Conservation (phyloP, 2,797 vertebrate genomes). For the Sebastes melanostomus region DNA sequence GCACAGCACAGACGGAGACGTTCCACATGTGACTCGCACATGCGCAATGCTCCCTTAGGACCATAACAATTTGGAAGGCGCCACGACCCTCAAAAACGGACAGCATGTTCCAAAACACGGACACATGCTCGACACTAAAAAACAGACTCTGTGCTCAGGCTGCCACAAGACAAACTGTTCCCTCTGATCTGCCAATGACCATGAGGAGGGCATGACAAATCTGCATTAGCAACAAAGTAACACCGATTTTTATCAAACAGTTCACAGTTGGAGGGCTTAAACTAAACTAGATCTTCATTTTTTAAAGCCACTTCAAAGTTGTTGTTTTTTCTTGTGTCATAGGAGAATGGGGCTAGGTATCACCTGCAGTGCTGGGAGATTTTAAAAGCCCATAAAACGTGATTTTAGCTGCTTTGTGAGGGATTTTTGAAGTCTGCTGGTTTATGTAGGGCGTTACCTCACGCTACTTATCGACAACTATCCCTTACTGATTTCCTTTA, state of each 20-base stretch:
- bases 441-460: background rate
- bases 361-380: background rate
- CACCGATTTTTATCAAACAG: constrained; percentile 3
- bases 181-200: constrained; percentile 9
- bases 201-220: constrained; percentile 7
- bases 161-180: constrained; percentile 17
- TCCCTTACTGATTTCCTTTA: background rate
- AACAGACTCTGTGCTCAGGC: background rate
- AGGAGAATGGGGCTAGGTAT: background rate
- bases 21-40: constrained; percentile 63
- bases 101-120: constrained; percentile 9
- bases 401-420: background rate
- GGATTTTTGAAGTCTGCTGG: background rate
- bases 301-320: background rate
- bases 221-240: constrained; percentile 7
- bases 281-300: background rate
- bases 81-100: constrained; percentile 10
- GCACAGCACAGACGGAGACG: constrained; percentile 4
- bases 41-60: constrained; percentile 24
- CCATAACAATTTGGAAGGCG: constrained; percentile 17
- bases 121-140: background rate
- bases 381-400: background rate
- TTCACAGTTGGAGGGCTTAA: background rate
- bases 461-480: background rate
- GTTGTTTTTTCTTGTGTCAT: background rate